A percentile compares a stretch with the other conserved stretches of the same genome.
phyloP scores from a whole-genome alignment of 2,797 vertebrate species.

The Melanotaenia trifasciata region DNA sequence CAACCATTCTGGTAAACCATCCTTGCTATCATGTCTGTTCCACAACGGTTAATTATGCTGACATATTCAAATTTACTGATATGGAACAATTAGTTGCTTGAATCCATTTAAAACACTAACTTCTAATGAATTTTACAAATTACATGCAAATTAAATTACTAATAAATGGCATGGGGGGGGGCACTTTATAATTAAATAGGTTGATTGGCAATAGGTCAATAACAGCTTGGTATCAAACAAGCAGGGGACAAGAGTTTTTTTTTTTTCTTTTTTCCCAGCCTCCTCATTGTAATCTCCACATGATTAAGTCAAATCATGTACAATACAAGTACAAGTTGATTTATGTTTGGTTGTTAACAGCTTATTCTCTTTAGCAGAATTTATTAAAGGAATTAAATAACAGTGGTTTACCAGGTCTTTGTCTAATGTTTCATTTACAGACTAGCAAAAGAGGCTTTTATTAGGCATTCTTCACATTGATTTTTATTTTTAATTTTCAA shows the following conservation, averaged over 20 bases:
- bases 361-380: no score
- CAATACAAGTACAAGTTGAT: no score
- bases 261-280: no score
- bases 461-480: no score
- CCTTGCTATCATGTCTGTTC: neutral
- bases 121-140: slow-evolving; percentile 3
- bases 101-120: neutral
- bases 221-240: neutral
- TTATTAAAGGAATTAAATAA: no score
- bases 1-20: slow-evolving; percentile 1
- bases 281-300: neutral
- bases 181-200: neutral
- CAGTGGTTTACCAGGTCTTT: no score
- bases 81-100: slow-evolving; percentile 1
- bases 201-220: neutral
- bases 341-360: no score
- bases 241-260: neutral
- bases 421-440: no score
- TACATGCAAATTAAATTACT: slow-evolving; percentile 1
- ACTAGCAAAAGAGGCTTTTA: no score
- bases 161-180: no score
- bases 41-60: slow-evolving; percentile 8
- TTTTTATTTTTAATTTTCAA: no score
- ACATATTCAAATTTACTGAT: slow-evolving; percentile 10
- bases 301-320: neutral